Conservation (phyloP, 2,797 vertebrate genomes). For the Odontamblyopus rebecca region DNA sequence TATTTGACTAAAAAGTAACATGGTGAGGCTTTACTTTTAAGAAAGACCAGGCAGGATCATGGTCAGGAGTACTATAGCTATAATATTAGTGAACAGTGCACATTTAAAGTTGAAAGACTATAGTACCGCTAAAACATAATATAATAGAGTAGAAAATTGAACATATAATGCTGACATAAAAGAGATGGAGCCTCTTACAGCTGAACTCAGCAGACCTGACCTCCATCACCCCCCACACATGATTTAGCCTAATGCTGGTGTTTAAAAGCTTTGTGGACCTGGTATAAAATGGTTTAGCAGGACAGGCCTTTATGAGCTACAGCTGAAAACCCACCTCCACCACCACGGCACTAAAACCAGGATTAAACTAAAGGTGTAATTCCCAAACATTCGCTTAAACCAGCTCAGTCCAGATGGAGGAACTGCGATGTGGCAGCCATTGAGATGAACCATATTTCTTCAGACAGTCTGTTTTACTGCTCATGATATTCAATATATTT, state of each 20-base stretch:
- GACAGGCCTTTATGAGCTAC: slow-evolving; percentile 69
- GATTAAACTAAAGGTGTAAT: slow-evolving; percentile 70
- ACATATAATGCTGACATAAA: neutral
- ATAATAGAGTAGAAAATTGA: neutral
- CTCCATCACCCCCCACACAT: slow-evolving; percentile 45
- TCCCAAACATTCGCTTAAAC: slow-evolving; percentile 56
- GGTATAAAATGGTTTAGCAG: slow-evolving; percentile 74
- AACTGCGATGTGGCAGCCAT: slow-evolving; percentile 13
- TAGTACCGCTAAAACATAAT: neutral
- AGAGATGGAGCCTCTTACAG: slow-evolving; percentile 44
- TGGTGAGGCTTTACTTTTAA: neutral
- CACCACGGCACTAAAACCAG: slow-evolving; percentile 48
- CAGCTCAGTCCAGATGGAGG: slow-evolving; percentile 56
- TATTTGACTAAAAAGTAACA: no score
- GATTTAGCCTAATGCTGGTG: slow-evolving; percentile 71
- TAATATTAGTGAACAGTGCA: neutral
- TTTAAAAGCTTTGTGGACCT: slow-evolving; percentile 69
- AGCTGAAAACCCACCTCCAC: slow-evolving; percentile 64
- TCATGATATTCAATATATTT: neutral
- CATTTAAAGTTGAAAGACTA: neutral
- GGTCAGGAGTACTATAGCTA: neutral
- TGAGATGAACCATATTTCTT: slow-evolving; percentile 15
- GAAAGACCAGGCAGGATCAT: neutral
- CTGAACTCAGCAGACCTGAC: slow-evolving; percentile 49
- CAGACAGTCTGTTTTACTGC: slow-evolving; percentile 17